Evolutionary conservation across 1,140 invertebrate genomes (phyloP), one percentile per base, ranked within the genome.

Genomic region (Drosophila nebulosa): DNA sequence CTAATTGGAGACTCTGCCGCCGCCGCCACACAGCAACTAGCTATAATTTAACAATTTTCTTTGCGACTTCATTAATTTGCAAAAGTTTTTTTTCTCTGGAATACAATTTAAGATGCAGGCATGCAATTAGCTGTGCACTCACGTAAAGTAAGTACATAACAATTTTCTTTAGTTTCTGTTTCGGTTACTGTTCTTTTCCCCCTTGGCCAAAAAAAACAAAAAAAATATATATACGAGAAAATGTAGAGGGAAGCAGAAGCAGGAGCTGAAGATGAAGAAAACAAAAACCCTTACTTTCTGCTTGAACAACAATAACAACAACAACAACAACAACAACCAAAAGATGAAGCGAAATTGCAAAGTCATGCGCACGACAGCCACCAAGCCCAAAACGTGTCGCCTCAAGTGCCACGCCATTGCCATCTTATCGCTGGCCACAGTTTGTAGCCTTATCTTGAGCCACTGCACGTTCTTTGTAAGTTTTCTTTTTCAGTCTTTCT

Each of bases 391-490:
- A 86, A 84, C 80, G 80, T 84, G 80, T 84, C 81, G 81, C 78
- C 72, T 74, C 81, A 76, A 84, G 79, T 81, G 77, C 79, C 77
- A 84, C 63, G 78, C 69, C 79, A 73, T 58, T 53, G 72, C 64
- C 36, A 86, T 80, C 83, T 86, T 84, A 84, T 80, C 81, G 81
- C 69, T 86, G 77, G 58, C 73, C 81, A 84, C 77, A 80, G 73
- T 84, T 84, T 84, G 80, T 84, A 79, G 80, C 84, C 81, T 84
- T 84, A 84, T 84, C 79, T 85, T 67, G 69, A 84, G 77, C 62
- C 63, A 52, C 60, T 79, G 78, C 72, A 79, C 78, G 77, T 79
- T 64, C 58, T 64, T 75, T 80, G 18, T 46, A 46, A 46, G 39
- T 46, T 46, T 46, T 18, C 39, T 46, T 46, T 46, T 18, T 16